These are phyloP conservation scores for Hypanus sabinus DNA, from an alignment of 2,113 vertebrate genomes.

Conservation along the genomic window DNA sequence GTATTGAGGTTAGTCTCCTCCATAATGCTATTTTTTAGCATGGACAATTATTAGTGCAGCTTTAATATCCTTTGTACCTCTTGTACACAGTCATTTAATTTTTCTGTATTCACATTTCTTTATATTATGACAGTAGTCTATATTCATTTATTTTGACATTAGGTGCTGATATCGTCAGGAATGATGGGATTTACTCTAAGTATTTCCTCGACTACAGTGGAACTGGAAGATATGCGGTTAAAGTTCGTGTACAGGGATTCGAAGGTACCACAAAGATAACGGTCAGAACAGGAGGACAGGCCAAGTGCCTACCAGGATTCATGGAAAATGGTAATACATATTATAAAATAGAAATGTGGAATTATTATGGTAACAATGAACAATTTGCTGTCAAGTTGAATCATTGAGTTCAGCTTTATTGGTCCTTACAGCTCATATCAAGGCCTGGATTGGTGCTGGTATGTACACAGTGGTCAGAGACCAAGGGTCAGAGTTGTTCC, in stretches of 20 bases:
- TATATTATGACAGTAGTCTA: too few species aligned
- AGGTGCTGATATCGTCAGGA: conserved; percentile 55
- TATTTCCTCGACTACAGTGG: conserved; percentile 52
- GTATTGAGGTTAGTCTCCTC: too few species aligned
- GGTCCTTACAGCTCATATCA: background rate
- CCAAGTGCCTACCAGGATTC: conserved; percentile 55
- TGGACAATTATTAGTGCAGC: too few species aligned
- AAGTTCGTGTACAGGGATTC: conserved; percentile 48
- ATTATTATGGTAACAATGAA: background rate
- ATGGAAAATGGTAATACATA: conserved; percentile 49
- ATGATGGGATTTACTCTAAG: conserved; percentile 59
- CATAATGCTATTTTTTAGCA: too few species aligned
- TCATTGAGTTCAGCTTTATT: background rate
- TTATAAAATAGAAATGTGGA: background rate
- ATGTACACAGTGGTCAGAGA: too few species aligned
- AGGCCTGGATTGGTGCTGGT: too few species aligned
- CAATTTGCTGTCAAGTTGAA: too few species aligned
- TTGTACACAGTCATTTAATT: too few species aligned
- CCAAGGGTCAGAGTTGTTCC: too few species aligned
- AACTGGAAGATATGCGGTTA: conserved; percentile 52
- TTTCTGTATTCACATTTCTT: too few species aligned
- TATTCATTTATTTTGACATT: conserved; percentile 35
- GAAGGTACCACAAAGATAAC: background rate
- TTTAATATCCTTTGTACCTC: too few species aligned
- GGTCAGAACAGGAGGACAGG: conserved; percentile 40